A percentile compares a stretch with the other conserved stretches of the same genome.
phyloP scores from a whole-genome alignment of 2,113 vertebrate genomes.

The Zosterops borbonicus region DNA sequence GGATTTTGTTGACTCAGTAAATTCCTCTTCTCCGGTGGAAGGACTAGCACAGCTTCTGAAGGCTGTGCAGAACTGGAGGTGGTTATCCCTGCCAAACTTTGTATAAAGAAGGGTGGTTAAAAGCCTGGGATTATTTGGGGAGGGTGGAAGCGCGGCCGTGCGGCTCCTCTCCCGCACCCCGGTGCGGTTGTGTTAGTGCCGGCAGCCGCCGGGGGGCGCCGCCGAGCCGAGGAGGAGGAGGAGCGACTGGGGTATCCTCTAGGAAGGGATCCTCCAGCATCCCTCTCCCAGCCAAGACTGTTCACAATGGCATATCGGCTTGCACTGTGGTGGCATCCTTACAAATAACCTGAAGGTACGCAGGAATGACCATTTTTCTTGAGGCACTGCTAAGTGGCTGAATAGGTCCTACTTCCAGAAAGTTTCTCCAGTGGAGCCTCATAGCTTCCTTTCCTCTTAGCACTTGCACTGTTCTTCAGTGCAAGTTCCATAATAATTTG shows the following conservation, averaged over 20 bases:
- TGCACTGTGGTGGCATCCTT: not conserved
- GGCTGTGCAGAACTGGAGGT: not conserved
- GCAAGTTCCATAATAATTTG: not conserved
- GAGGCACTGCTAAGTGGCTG: not conserved
- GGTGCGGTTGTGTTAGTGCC: not conserved
- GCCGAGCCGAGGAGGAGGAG: not conserved
- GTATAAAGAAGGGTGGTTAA: not conserved
- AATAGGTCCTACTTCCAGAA: not conserved
- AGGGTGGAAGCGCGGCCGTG: accelerated
- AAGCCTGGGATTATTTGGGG: not conserved
- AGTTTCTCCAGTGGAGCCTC: not conserved
- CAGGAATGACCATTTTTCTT: not conserved
- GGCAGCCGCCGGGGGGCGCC: not conserved
- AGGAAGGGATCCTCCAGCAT: not conserved
- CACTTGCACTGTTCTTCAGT: not conserved
- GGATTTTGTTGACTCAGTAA: not conserved
- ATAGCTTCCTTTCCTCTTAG: not conserved
- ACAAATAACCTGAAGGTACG: not conserved
- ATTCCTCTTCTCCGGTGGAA: not conserved
- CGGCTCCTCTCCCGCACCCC: accelerated
- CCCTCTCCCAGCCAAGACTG: not conserved
- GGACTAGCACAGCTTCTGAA: not conserved
- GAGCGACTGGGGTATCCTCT: accelerated
- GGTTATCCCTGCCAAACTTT: not conserved
- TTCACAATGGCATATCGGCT: accelerated